Evolutionary conservation across 1,140 invertebrate genomes (phyloP), one percentile per base, ranked within the genome.

Genomic region (Drosophila parabipectinata): DNA sequence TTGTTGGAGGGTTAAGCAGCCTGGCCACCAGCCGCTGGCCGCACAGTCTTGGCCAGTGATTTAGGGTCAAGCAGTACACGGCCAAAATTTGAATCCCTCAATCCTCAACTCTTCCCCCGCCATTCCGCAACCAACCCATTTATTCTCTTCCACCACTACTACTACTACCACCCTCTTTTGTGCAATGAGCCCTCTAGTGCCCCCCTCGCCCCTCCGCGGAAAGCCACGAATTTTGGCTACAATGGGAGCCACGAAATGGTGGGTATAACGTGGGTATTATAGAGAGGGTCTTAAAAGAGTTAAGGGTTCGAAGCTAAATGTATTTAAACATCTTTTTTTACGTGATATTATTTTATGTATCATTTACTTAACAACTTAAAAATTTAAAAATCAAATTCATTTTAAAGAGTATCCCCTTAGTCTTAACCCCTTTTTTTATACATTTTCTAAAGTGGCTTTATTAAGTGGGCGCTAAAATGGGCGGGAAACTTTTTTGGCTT

Each of bases 51-150:
- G 64, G 47, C 69, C 60, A 83, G 64, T 83, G 80, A 83, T 83
- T 83, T 84, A 83, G 80, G 79, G 80, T 83, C 80, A 72, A 18
- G 53, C 60, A 66, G 54, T 80, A 75, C 77, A 82, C 50, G 75
- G 60, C 63, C 64, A 67, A 79, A 73, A 71, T 71, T 81, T 58
- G 71, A 71, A 78, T 67, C 79, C 63, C 64, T 61, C 62, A 56
- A 56, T 47, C 48, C 79, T 74, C 60, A 79, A 78, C 78, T 79
- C 71, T 66, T 57, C 15, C 30, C 24, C 60, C 72, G 9, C 39
- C 2, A 10, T 15, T 14, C 44, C n/a, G 5, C 6, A 44, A 47
- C 15, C 44, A 4, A 10, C 18, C 44, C 18, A 47, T 44, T 44
- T 44, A 44, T 47, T 18, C 18, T 18, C 44, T 9, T 3, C 1